Evolutionary conservation across 1,140 invertebrate species (phyloP), one percentile per base, ranked within the genome.

Genomic region (Pararge aegeria): DNA sequence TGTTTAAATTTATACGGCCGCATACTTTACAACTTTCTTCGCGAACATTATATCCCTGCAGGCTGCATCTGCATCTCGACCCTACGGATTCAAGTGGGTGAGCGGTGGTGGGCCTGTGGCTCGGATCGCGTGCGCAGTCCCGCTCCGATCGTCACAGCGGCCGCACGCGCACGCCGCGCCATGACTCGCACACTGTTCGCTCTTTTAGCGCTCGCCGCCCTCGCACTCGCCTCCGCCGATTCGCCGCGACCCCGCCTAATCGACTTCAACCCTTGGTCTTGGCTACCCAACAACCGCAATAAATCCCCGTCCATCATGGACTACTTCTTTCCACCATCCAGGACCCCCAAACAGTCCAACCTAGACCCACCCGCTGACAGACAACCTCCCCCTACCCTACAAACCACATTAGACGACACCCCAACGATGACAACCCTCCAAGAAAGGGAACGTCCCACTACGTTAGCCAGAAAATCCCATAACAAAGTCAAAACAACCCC

Each of bases 231-330:
- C 42, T 61, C 66, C 64, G 62, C 77, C 37, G 81, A 85, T 5
- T 66, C 78, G 18, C 66, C 80, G 55, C 75, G 67, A 40, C 83
- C 82, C 49, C 82, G 78, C 4, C 71, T 83, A 49, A 75, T 87
- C 15, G 83, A 88, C 65, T 86, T 89, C 73, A 83, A 87, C 72
- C 87, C 87, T 34, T 89, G 85, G 80, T 80, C 84, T 67, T 89
- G 87, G 85, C 70, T 89, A 19, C 79, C 84, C 2, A 80, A 76
- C 55, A 85, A 85, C 54, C 68, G 83, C 20, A 89, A 90, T 42
- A 77, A 80, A 66, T 90, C 90, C 13, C 86, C 88, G 6, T 87
- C 87, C 0, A 87, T 91, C 54, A 88, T 91, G 80, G 90, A 91
- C 61, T 90, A 91, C 49, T 90, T 90, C 44, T 91, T 91, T 67